Percentiles rank a stretch among this genome's conserved stretches.
These are phyloP conservation scores for Triplophysa siluroides DNA, from an alignment of 2,113 vertebrate genomes.

Conservation along the genomic window DNA sequence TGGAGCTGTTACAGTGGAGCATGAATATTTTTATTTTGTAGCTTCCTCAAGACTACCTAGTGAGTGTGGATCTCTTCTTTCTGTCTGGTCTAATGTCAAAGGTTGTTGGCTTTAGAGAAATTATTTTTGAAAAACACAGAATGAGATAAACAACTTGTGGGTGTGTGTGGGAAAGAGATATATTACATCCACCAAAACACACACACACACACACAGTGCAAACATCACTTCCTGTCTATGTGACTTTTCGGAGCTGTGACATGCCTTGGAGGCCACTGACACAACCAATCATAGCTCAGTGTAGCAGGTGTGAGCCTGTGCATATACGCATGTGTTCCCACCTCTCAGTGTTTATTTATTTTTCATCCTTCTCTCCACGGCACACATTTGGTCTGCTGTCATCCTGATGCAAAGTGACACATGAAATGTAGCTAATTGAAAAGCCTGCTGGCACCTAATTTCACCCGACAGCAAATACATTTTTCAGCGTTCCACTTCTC, in stretches of 20 bases:
- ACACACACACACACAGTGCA: not conserved
- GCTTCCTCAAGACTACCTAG: too few species aligned
- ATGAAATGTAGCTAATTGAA: slow-evolving; percentile 70
- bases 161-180: not conserved
- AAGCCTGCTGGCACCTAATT: slow-evolving; percentile 59
- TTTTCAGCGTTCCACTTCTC: slow-evolving; percentile 25
- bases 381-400: slow-evolving; percentile 16
- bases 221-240: not conserved
- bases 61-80: too few species aligned
- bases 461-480: slow-evolving; percentile 62
- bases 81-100: too few species aligned
- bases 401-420: slow-evolving; percentile 66
- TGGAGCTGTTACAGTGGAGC: too few species aligned
- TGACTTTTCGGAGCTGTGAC: not conserved
- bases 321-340: not conserved
- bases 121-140: too few species aligned
- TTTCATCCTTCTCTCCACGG: not conserved
- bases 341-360: slow-evolving; percentile 10
- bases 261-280: not conserved
- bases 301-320: slow-evolving; percentile 14
- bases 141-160: too few species aligned
- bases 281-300: not conserved
- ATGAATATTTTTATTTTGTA: too few species aligned
- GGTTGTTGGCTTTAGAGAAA: too few species aligned
- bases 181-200: not conserved